A percentile compares a stretch with the other conserved stretches of the same genome.
These are phyloP conservation scores for Sinonovacula constricta DNA, from an alignment of 1,140 invertebrate species.

Conservation along the genomic window DNA sequence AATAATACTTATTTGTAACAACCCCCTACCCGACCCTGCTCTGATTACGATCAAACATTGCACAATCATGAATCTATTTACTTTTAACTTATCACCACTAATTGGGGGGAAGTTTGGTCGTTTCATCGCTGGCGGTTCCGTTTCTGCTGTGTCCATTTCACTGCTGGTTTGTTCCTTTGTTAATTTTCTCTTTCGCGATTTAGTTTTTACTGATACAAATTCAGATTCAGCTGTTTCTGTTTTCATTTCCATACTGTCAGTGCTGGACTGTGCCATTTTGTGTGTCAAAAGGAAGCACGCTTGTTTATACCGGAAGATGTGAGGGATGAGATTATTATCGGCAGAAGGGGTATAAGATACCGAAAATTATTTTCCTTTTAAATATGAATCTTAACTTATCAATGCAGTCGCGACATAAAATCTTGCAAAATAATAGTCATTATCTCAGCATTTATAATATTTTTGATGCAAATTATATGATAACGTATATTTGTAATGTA, in stretches of 20 bases:
- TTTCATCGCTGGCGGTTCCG: constrained; percentile 52
- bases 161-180: constrained; percentile 13
- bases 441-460: no score
- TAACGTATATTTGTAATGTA: no score
- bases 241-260: constrained; percentile 24
- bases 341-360: no score
- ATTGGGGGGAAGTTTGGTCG: constrained; percentile 67
- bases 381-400: no score
- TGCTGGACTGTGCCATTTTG: constrained; percentile 56
- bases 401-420: no score
- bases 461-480: no score
- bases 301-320: constrained; percentile 43
- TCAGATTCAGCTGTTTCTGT: constrained; percentile 41
- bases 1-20: no score
- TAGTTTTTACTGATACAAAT: constrained; percentile 58
- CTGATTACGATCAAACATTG: neutral
- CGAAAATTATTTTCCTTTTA: no score
- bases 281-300: constrained; percentile 27
- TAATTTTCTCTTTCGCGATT: constrained; percentile 64
- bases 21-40: no score
- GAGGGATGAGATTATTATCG: no score
- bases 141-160: constrained; percentile 43
- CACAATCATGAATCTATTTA: constrained; percentile 35
- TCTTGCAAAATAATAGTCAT: no score
- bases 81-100: constrained; percentile 66